Evolutionary conservation across 2,113 vertebrate genomes (phyloP).

Genomic region (Glaucomys volans): DNA sequence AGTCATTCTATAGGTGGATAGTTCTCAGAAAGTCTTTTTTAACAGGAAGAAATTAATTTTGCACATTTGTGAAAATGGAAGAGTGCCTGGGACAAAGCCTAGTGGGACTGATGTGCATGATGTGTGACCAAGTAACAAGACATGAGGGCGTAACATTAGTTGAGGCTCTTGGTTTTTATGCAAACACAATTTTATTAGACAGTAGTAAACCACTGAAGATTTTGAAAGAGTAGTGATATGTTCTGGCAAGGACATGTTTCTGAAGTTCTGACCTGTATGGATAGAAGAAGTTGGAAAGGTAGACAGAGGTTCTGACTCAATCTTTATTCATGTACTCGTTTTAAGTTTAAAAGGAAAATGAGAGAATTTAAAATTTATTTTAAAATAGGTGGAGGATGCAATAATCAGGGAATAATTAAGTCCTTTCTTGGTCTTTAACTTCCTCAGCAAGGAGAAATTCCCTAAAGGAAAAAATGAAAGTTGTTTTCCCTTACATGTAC

Average conservation of each 20-base stretch:
- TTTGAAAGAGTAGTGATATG: not conserved
- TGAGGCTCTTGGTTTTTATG: not conserved
- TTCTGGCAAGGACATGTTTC: not conserved
- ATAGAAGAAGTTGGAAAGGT: not conserved
- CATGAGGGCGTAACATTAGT: not conserved
- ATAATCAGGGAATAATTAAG: not conserved
- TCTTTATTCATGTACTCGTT: not conserved
- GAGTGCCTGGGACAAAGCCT: not conserved
- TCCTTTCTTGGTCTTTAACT: not conserved
- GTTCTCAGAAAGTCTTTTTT: not conserved
- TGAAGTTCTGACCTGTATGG: not conserved
- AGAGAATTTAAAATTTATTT: slow-evolving; percentile 2
- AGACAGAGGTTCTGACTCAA: not conserved
- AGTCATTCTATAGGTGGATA: not conserved
- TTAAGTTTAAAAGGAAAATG: not conserved
- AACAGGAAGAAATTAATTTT: not conserved
- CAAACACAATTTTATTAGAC: not conserved
- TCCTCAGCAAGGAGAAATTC: not conserved
- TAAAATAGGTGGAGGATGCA: not conserved
- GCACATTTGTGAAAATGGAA: not conserved
- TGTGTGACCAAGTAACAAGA: not conserved
- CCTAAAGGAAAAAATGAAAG: not conserved
- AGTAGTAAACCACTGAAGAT: not conserved
- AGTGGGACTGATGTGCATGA: not conserved
- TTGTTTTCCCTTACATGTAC: not conserved